These are phyloP conservation scores for Hypselothyrea guttata DNA, from an alignment of 2,888 invertebrate genomes.

Conservation along the genomic window DNA sequence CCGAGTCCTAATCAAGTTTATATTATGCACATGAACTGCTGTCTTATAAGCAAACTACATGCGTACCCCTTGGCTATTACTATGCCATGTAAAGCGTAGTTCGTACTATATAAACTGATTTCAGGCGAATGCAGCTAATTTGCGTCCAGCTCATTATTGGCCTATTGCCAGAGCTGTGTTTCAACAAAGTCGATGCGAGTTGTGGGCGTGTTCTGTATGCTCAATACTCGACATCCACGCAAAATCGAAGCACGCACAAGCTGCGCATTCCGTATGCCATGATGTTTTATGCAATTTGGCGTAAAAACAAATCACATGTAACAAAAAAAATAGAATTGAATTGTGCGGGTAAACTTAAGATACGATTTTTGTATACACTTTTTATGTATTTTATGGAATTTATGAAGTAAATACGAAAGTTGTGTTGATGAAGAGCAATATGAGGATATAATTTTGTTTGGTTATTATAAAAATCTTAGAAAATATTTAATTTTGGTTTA, in stretches of 20 bases:
- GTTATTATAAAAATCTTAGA: no score
- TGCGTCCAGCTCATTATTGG: conserved; percentile 62
- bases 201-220: conserved; percentile 26
- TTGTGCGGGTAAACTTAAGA: conserved; percentile 1
- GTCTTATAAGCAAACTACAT: conserved; percentile 37
- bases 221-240: conserved; percentile 49
- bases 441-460: no score
- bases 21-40: conserved; percentile 51
- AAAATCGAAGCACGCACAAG: conserved; percentile 54
- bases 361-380: no score
- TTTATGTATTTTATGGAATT: background rate
- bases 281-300: conserved; percentile 65
- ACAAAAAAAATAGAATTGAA: conserved; percentile 27
- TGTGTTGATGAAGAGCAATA: background rate
- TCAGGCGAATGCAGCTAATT: conserved; percentile 61
- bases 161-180: conserved; percentile 22
- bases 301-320: conserved; percentile 66
- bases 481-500: no score
- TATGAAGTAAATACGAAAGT: background rate
- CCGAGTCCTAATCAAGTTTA: conserved; percentile 53
- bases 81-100: background rate
- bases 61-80: background rate
- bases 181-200: conserved; percentile 3
- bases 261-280: conserved; percentile 45
- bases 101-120: conserved; percentile 49